phyloP scores from a whole-genome alignment of 2,113 vertebrate genomes.

The Pelodiscus sinensis region DNA sequence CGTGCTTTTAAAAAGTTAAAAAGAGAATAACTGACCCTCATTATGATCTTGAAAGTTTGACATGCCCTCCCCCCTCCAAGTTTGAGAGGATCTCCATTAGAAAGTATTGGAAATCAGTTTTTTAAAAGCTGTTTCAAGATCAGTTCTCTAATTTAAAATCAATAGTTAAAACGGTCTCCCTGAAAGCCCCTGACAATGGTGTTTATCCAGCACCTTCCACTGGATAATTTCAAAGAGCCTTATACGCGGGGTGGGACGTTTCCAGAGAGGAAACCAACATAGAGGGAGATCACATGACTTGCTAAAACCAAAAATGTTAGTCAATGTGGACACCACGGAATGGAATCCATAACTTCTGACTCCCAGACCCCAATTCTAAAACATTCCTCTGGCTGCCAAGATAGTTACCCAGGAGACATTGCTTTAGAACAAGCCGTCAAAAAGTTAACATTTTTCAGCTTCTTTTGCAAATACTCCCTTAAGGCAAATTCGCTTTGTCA shows the following conservation, averaged over 20 bases:
- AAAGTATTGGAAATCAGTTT: background rate
- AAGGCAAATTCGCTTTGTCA: background rate
- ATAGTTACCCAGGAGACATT: background rate
- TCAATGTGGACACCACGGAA: background rate
- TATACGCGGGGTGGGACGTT: background rate
- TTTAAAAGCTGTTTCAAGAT: background rate
- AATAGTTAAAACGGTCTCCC: background rate
- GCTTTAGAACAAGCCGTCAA: too few species aligned
- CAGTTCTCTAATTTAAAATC: background rate
- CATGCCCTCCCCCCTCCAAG: background rate
- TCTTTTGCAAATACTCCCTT: background rate
- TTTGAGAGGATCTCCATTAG: background rate
- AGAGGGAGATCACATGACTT: fast-evolving
- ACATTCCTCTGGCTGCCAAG: background rate
- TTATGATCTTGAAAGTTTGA: background rate
- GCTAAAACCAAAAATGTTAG: background rate
- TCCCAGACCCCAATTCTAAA: background rate
- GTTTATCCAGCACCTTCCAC: background rate
- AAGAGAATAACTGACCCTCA: background rate
- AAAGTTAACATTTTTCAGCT: background rate
- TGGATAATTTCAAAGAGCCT: background rate
- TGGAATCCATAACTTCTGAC: background rate
- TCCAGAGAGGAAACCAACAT: background rate
- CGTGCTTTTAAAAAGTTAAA: background rate
- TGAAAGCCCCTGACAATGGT: background rate